Base-by-base conservation (phyloP, 2,888 invertebrate genomes). In the Leptinotarsa tumamoca region DNA sequence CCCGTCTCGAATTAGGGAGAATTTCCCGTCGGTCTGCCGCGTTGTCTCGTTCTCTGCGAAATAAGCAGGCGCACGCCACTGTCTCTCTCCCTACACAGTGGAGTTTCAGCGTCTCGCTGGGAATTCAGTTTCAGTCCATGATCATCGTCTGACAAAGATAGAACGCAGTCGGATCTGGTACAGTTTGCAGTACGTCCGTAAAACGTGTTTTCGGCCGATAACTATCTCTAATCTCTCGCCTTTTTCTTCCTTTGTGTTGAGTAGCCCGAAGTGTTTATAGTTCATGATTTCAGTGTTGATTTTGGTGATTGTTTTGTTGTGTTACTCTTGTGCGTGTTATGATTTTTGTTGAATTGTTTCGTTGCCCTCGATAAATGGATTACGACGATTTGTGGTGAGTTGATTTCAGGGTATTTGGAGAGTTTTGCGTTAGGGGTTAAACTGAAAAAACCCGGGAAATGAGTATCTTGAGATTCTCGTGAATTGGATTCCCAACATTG, bases 111-210 rank as follows among this genome's bases (percentile, higher is more conserved):
- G 78, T 78, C 78, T 77, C 80, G 73, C 73, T 78, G 78, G 74
- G 79, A 71, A 74, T 75, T 77, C 77, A 72, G 78, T 74, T 74
- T 79, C 79, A 80, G 80, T 80, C 75, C 74, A 74, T 72, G 76
- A 71, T 76, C 80, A 75, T 77, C 75, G 77, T 61, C 73, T 51
- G 72, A 67, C 50, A 69, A n/a, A 68, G 68, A 63, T 58, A 67
- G 75, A 72, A 66, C 70, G 49, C 27, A 43, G 23, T 33, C 67
- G 73, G 68, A 68, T 67, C 68, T 76, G 71, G 66, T 63, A 71
- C 66, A 56, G 50, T 66, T 74, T 75, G 77, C 56, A 74, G 68
- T 72, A 78, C 77, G 75, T 74, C 73, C 74, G 73, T 58, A 70
- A 75, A 79, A 78, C 78, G 78, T 78, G 78, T 78, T 79, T 79